Conservation (phyloP, 1,140 invertebrate genomes). For the Dendroctonus ponderosae region DNA sequence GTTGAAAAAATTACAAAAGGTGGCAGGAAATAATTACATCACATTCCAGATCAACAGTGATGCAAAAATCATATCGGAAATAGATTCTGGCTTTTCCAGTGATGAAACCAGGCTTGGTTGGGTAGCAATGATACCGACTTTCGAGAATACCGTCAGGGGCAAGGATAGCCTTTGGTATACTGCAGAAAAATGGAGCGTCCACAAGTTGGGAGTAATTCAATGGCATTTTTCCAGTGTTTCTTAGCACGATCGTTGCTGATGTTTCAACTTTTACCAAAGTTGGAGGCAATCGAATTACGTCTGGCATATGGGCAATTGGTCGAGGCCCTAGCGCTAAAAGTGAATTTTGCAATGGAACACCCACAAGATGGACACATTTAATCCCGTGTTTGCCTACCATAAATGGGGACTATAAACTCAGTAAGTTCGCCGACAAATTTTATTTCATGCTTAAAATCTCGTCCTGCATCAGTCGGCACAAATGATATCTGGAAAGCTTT, state of each 20-base stretch:
- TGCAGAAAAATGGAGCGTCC: constrained; percentile 46
- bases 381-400: not conserved
- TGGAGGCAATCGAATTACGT: constrained; percentile 49
- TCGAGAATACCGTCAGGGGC: constrained; percentile 43
- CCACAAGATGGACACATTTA: not conserved
- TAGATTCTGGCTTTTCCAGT: constrained; percentile 2
- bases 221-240: constrained; percentile 49
- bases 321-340: constrained; percentile 50
- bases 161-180: constrained; percentile 49
- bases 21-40: constrained; percentile 8
- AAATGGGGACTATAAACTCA: constrained; percentile 1
- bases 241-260: constrained; percentile 47
- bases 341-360: not conserved
- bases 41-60: constrained; percentile 24
- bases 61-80: constrained; percentile 17
- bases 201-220: constrained; percentile 47
- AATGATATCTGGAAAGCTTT: not conserved
- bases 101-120: not conserved
- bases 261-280: constrained; percentile 51
- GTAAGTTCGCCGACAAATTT: not conserved
- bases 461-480: not conserved
- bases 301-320: constrained; percentile 54
- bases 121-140: constrained; percentile 2
- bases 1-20: not conserved
- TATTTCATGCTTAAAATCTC: constrained; percentile 6